Conservation (phyloP, 2,888 invertebrate genomes). For the Koerneria pararmatus region DNA sequence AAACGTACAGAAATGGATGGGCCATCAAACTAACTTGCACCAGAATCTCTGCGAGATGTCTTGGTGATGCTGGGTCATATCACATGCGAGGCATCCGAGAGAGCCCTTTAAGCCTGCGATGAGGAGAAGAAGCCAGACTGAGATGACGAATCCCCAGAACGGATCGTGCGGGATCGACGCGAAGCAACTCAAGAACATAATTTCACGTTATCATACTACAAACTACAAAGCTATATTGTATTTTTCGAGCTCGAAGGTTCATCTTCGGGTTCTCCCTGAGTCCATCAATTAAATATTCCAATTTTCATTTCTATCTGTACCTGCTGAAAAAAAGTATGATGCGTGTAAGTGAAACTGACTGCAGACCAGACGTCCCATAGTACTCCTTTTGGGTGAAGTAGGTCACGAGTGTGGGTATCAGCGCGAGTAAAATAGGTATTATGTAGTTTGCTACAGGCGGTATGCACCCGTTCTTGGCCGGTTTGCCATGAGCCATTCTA, state of each 20-base stretch:
- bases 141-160: constrained; percentile 45
- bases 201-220: not conserved
- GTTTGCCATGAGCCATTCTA: constrained; percentile 23
- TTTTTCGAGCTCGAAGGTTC: not conserved
- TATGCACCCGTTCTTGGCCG: constrained; percentile 32
- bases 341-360: constrained; percentile 13
- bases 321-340: no score
- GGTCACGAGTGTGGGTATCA: constrained; percentile 29
- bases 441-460: constrained; percentile 34
- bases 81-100: constrained; percentile 39
- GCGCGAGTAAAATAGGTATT: constrained; percentile 33
- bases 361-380: constrained; percentile 13
- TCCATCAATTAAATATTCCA: not conserved
- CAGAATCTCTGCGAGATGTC: constrained; percentile 37
- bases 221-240: not conserved
- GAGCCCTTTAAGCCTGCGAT: constrained; percentile 34
- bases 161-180: constrained; percentile 33
- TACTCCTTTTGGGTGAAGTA: constrained; percentile 33
- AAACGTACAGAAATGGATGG: not conserved
- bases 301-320: not conserved
- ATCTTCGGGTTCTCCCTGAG: not conserved
- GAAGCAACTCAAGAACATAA: constrained; percentile 33
- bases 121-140: constrained; percentile 35
- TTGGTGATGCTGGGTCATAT: constrained; percentile 33
- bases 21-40: constrained; percentile 29